phyloP scores from a whole-genome alignment of 2,888 invertebrate genomes.

The Lissocephala sabroskyi region DNA sequence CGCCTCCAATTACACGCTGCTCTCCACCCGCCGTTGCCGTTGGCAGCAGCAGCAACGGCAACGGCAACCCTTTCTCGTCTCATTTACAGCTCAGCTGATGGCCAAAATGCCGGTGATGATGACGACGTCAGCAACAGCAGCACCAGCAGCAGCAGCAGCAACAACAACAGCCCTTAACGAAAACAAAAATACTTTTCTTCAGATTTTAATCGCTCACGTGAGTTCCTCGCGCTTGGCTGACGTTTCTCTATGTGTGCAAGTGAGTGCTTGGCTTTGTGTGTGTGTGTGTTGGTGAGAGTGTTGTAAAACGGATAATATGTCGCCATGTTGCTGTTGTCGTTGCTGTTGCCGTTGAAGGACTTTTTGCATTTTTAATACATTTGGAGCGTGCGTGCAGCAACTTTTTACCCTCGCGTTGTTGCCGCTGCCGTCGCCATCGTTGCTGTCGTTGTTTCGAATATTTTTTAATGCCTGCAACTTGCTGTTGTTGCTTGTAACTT shows the following conservation, averaged over 20 bases:
- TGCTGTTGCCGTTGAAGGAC: slow-evolving; percentile 34
- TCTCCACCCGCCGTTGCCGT: slow-evolving; percentile 16
- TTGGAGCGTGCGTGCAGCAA: slow-evolving; percentile 20
- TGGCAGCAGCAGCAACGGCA: slow-evolving; percentile 2
- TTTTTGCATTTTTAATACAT: slow-evolving; percentile 43
- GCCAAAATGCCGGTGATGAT: not conserved
- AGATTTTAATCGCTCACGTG: slow-evolving; percentile 67
- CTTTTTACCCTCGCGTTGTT: slow-evolving; percentile 10
- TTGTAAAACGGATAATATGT: slow-evolving; percentile 48
- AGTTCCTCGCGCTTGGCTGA: slow-evolving; percentile 28
- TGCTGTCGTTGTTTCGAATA: not conserved
- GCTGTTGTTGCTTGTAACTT: slow-evolving; percentile 19
- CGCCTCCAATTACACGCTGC: slow-evolving; percentile 61
- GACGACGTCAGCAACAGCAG: slow-evolving; percentile 30
- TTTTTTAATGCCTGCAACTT: not conserved
- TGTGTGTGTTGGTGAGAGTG: slow-evolving; percentile 20
- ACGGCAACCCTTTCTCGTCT: slow-evolving; percentile 44
- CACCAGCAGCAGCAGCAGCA: slow-evolving; percentile 11
- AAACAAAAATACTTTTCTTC: slow-evolving; percentile 59
- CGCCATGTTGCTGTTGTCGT: slow-evolving; percentile 35
- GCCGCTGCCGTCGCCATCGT: slow-evolving; percentile 2
- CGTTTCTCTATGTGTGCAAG: slow-evolving; percentile 9
- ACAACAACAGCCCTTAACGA: slow-evolving; percentile 9
- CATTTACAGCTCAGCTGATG: slow-evolving; percentile 50
- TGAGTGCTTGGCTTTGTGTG: slow-evolving; percentile 12